Evolutionary conservation across 2,888 invertebrate species (phyloP), one percentile per base, ranked within the genome.

Genomic region (Hymenopus coronatus): DNA sequence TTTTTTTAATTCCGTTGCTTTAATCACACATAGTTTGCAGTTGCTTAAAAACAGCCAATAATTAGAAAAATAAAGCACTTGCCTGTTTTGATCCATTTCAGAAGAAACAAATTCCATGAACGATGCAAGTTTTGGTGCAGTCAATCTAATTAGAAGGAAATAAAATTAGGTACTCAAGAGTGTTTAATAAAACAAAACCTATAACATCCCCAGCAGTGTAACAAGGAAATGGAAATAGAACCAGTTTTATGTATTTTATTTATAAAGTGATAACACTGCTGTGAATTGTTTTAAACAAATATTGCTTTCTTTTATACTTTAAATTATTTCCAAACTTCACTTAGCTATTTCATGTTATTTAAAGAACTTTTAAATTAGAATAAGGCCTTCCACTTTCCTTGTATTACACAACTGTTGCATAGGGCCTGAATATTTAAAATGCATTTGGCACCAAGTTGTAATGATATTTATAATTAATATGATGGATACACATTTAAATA

Each of bases 51-150:
- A 15, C 54, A 70, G 25, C 40, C 54, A 70, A 70, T 70, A 70
- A 20, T 15, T 28, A 83, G 28, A 83, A 83, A 83, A 83, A 83
- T n/a, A 83, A 83, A 83, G 27, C 88, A 91, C 91, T 91, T 91
- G 91, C 91, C 91, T 91, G 91, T 91, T 91, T 88, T 91, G 91
- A 90, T 92, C 92, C 91, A 91, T 91, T 89, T 92, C 92, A 84
- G 91, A 91, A 88, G 91, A 91, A 89, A 92, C 91, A 91, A 91
- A 91, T 90, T 91, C 92, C 92, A 92, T 92, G 91, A 92, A 92
- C 90, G 91, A 91, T 89, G 92, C 92, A 90, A 92, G 92, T 91
- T 92, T 92, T 91, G 91, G 92, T 90, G 92, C 91, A 90, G 92
- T 91, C 91, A 91, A 92, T 92, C 92, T 92, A 89, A 87, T 89